phyloP scores from a whole-genome alignment of 2,888 invertebrate genomes.

The Patella ulyssiponensis region DNA sequence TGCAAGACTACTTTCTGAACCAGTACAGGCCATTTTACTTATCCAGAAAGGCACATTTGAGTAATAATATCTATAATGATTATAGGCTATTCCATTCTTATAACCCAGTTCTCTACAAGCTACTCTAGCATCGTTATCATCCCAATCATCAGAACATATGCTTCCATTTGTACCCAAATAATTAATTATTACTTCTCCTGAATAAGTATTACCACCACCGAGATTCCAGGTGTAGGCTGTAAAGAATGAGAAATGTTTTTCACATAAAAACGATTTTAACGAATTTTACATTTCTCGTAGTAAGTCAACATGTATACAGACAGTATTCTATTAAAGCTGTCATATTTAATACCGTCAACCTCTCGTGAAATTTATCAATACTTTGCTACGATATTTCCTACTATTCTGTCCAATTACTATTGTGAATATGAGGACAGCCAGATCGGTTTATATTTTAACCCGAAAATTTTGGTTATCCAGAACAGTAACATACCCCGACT shows the following conservation, averaged over 20 bases:
- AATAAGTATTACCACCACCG: constrained; percentile 49
- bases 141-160: constrained; percentile 59
- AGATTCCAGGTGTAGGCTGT: constrained; percentile 46
- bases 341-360: too few relatives aligned
- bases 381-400: too few relatives aligned
- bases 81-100: constrained; percentile 56
- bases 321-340: too few relatives aligned
- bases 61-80: constrained; percentile 52
- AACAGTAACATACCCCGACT: too few relatives aligned
- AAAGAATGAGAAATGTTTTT: neutral
- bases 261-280: too few relatives aligned
- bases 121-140: constrained; percentile 56
- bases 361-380: too few relatives aligned
- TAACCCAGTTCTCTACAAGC: constrained; percentile 57
- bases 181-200: constrained; percentile 52
- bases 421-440: too few relatives aligned
- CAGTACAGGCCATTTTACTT: constrained; percentile 58
- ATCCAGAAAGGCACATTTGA: constrained; percentile 76
- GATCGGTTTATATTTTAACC: too few relatives aligned
- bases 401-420: too few relatives aligned
- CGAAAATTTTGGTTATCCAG: too few relatives aligned
- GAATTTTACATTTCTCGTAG: too few relatives aligned
- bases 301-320: too few relatives aligned
- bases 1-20: constrained; percentile 48
- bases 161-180: constrained; percentile 55